Percentiles rank a stretch among this genome's conserved stretches.
Evolutionary conservation across 1,140 invertebrate genomes (phyloP).

Genomic region (Batillaria attramentaria): DNA sequence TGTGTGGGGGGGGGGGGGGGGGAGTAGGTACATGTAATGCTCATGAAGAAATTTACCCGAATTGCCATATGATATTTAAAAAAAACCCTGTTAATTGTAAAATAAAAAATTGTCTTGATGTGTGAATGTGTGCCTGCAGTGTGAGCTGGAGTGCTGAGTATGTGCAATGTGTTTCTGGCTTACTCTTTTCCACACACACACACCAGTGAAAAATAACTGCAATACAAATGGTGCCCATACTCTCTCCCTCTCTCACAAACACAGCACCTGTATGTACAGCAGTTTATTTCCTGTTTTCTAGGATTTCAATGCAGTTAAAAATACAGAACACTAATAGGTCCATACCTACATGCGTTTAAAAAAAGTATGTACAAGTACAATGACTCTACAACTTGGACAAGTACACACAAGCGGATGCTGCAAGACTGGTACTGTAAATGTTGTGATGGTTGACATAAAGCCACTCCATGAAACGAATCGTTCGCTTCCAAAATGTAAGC

Average conservation of each 20-base stretch:
- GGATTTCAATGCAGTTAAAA: slow-evolving; percentile 17
- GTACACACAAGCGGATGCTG: no score
- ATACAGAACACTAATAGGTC: no score
- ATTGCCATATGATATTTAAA: neutral
- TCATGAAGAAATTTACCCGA: neutral
- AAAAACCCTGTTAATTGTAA: neutral
- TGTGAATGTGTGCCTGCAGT: neutral
- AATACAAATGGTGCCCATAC: neutral
- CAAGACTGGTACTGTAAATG: no score
- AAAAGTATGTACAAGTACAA: no score
- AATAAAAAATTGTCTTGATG: neutral
- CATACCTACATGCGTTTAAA: no score
- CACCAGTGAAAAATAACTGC: neutral
- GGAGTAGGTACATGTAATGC: neutral
- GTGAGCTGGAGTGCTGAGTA: neutral
- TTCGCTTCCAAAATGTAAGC: no score
- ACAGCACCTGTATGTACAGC: neutral
- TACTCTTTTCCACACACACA: slow-evolving; percentile 5
- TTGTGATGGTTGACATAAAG: no score
- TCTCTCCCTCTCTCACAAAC: no score
- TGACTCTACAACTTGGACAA: no score
- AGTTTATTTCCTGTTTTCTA: slow-evolving; percentile 16
- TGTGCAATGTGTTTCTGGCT: neutral
- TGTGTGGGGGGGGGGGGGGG: neutral
- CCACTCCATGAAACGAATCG: no score